These are phyloP conservation scores for Speoplatyrhinus poulsoni DNA, from an alignment of 2,113 vertebrate genomes.

Conservation along the genomic window DNA sequence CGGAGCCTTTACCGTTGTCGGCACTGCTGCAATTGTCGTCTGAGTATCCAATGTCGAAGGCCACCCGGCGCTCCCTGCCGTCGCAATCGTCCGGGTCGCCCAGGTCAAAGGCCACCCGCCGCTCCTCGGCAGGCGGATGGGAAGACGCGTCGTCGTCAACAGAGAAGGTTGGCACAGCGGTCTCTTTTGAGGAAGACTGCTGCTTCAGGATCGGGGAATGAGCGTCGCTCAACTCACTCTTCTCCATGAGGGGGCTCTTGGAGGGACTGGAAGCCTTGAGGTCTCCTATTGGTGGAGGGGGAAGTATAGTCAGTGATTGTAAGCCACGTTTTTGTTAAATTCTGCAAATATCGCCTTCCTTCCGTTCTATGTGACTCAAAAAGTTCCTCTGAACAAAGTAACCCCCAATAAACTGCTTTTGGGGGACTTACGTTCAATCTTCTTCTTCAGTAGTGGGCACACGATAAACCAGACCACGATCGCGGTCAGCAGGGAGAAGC, in stretches of 20 bases:
- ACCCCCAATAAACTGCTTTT: background rate
- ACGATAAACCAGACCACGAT: slow-evolving; percentile 93
- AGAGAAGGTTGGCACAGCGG: background rate
- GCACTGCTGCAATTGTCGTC: slow-evolving; percentile 39
- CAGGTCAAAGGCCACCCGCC: slow-evolving; percentile 86
- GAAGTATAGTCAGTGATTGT: slow-evolving; percentile 22
- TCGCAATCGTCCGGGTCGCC: slow-evolving; percentile 85
- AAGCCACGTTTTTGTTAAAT: background rate
- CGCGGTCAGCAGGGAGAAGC: slow-evolving; percentile 82
- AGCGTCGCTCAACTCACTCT: slow-evolving; percentile 77
- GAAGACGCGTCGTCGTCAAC: slow-evolving; percentile 11
- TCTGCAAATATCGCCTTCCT: too few species aligned
- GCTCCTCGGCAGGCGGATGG: slow-evolving; percentile 77
- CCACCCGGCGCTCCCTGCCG: slow-evolving; percentile 69
- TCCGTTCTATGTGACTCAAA: too few species aligned
- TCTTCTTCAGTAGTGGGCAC: slow-evolving; percentile 94
- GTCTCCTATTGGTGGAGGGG: slow-evolving; percentile 76
- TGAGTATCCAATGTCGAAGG: background rate
- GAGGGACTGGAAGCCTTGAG: slow-evolving; percentile 87
- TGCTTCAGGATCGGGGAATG: slow-evolving; percentile 80
- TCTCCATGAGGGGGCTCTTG: slow-evolving; percentile 93
- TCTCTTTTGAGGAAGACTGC: slow-evolving; percentile 66
- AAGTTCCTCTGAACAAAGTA: too few species aligned
- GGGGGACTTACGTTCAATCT: slow-evolving; percentile 91
- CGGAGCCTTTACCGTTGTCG: slow-evolving; percentile 31